Base-by-base conservation (phyloP, 2,888 invertebrate genomes). In the Hirtodrosophila cameraria region DNA sequence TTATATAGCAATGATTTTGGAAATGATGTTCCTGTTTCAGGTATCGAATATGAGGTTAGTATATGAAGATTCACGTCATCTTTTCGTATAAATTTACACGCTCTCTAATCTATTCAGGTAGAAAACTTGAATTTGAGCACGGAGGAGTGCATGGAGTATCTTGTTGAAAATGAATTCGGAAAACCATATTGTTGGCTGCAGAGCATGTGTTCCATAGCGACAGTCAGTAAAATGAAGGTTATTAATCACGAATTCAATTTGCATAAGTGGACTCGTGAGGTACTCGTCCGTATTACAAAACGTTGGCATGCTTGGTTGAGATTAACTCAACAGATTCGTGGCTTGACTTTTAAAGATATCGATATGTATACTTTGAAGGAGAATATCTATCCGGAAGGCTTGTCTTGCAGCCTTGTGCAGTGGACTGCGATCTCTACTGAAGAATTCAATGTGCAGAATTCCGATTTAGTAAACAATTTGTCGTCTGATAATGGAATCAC, bases 171-270 rank as follows among this genome's bases (percentile, higher is more conserved):
- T 23, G 93, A 94, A 75, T 91, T 95, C 45, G 98, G 98, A 0
- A 94, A 94, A 75, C 97, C 97, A 0, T 99, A 96, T 88, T 92
- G 93, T 65, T 99, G 98, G 98, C 96, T 96, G 0, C 98, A 98
- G 90, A 93, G 94, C 89, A 93, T 98, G 91, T 96, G 96, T 84
- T 97, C 98, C 0, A 92, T 98, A 62, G 94, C 96, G 85, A 97
- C 97, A 79, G 92, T 94, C 86, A 91, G 93, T 20, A 53, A 62
- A 12, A 49, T 66, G 0, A 67, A 69, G 31, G n/a, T 16, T 1
- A 69, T 69, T n/a, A 72, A 60, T 3, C 72, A 69, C n/a, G 82
- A 86, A 39, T 35, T 66, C 0, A 65, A 85, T 25, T 49, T 88
- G 13, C 79, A 86, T 16, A 93, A 94, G 38, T 94, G 93, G 77